Evolutionary conservation across 2,888 invertebrate genomes (phyloP), one percentile per base, ranked within the genome.

Genomic region (Drosophila formosana): DNA sequence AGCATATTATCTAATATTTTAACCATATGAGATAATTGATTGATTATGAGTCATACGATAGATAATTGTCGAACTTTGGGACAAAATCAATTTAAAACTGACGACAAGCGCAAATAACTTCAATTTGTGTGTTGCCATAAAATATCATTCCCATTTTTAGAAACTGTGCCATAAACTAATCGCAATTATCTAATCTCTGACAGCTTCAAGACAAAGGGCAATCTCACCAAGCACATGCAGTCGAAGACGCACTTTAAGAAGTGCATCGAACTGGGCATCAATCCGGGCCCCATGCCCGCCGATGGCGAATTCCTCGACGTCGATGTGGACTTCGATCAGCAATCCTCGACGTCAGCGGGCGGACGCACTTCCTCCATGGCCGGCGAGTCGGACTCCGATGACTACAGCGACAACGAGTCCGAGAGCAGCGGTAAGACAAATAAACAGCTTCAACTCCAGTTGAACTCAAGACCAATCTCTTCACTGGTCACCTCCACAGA

Each of bases 151-250:
- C 1, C 1, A 18, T 1, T 1, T 18, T 18, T 18, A 18, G 18
- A 18, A 18, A 18, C 18, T 18, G 18, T 18, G 18, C 18, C 18
- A 18, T 18, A 18, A 28, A 28, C 4, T 28, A 28, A 28, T 28
- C 5, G 28, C 5, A 5, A 30, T 8, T 23, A 3, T 23, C 0
- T 57, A 3, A 72, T 18, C 3, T n/a, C 63, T 79, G 94, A 52
- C 93, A 98, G 98, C 92, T 99, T 99, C 92, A 99, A 99, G 93
- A 99, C 99, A 3, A 99, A 99, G 92, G 98, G 99, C 11, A 99
- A 99, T 92, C 93, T 99, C 69, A 99, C 99, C 0, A 99, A 99
- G 92, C 99, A 99, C 92, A 98, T 99, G 97, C 98, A 98, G 92
- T 98, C 99, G 64, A 99, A 99, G 93, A 96, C 98, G 1, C 99